Conservation (phyloP, 92 coral and sea anemone species). For the Plumapathes pennacea region DNA sequence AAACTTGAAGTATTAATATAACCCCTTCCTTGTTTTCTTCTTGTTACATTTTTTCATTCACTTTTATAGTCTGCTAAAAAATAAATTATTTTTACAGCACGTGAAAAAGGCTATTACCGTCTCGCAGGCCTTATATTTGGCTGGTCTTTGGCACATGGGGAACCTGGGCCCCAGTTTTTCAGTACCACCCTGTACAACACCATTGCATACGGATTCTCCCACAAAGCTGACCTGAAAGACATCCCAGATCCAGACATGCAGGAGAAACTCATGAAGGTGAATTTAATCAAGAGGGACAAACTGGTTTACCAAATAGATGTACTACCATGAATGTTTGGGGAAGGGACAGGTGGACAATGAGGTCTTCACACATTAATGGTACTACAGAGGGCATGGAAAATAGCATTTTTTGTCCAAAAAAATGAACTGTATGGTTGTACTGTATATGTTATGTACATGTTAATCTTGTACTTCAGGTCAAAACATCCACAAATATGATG, state of each 20-base stretch:
- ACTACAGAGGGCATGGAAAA: no score
- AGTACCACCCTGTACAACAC: conserved; percentile 27
- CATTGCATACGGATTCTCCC: conserved; percentile 12
- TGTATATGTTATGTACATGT: no score
- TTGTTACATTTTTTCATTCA: no score
- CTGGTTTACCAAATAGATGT: neutral
- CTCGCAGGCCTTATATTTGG: conserved; percentile 26
- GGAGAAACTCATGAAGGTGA: conserved; percentile 4
- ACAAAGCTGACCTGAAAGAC: conserved; percentile 8
- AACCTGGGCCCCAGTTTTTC: conserved; percentile 44
- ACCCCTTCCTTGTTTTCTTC: no score
- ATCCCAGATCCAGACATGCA: conserved; percentile 20
- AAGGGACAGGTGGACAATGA: no score
- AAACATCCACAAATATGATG: neutral
- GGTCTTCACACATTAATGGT: no score
- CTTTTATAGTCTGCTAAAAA: no score
- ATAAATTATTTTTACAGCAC: conserved; percentile 11
- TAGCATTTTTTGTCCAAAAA: no score
- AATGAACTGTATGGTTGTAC: no score
- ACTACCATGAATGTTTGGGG: neutral
- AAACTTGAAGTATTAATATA: no score
- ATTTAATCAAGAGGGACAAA: neutral
- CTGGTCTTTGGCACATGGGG: conserved; percentile 41
- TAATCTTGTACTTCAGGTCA: conserved; percentile 23
- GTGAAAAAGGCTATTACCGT: conserved; percentile 30